phyloP scores from a whole-genome alignment of 2,113 vertebrate genomes.

The Lophochroa leadbeateri region DNA sequence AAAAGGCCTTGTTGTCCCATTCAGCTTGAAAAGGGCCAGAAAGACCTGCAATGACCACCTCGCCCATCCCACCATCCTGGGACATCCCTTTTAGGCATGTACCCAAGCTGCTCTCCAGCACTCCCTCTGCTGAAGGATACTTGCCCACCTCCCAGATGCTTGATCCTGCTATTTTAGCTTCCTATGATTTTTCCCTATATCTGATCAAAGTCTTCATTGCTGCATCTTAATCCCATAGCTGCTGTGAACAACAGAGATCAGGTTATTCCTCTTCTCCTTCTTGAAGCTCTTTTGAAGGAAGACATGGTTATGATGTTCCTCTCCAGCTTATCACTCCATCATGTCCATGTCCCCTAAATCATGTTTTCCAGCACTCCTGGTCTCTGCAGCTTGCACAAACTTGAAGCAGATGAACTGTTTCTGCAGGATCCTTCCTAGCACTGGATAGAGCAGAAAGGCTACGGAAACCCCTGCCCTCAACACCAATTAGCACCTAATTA shows the following conservation, averaged over 20 bases:
- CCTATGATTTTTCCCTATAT: not conserved
- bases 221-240: not conserved
- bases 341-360: not conserved
- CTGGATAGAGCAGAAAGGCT: not conserved
- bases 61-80: not conserved
- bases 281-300: not conserved
- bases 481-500: not conserved
- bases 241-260: not conserved
- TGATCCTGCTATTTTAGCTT: not conserved
- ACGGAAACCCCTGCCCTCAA: accelerated
- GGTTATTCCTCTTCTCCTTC: not conserved
- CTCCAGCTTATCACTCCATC: not conserved
- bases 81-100: not conserved
- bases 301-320: accelerated
- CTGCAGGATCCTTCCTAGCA: not conserved
- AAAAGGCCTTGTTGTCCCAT: not conserved
- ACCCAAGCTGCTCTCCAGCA: not conserved
- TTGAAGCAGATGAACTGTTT: not conserved
- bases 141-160: not conserved
- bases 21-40: not conserved
- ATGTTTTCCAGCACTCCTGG: not conserved
- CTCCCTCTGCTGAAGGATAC: accelerated
- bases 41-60: not conserved
- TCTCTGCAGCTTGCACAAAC: not conserved
- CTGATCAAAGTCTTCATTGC: not conserved